phyloP scores from a whole-genome alignment of 64 coral and sea anemone species.

The Catalaphyllia jardinei region DNA sequence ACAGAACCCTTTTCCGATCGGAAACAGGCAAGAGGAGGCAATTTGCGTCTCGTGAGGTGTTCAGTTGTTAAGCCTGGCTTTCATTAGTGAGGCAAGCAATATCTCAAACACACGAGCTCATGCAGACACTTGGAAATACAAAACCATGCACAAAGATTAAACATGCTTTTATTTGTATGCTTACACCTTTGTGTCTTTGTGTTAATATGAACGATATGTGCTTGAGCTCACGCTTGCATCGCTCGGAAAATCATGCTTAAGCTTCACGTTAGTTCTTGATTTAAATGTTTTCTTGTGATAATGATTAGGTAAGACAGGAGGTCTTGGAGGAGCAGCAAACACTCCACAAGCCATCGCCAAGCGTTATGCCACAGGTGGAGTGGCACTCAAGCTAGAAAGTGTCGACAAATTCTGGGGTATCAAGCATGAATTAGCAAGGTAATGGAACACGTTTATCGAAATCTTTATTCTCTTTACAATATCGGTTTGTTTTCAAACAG shows the following conservation, averaged over 20 bases:
- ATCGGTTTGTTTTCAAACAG: not conserved
- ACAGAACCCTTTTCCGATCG: too few species aligned
- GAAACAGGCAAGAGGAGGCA: too few species aligned
- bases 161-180: too few species aligned
- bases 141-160: too few species aligned
- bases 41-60: too few species aligned
- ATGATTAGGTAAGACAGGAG: not conserved
- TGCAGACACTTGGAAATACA: too few species aligned
- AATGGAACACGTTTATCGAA: not conserved
- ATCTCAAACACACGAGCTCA: too few species aligned
- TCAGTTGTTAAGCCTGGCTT: too few species aligned
- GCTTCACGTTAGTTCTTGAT: not conserved
- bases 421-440: conserved; percentile 54
- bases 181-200: too few species aligned
- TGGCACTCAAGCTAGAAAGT: conserved; percentile 38
- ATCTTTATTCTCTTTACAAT: not conserved
- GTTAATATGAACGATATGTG: too few species aligned
- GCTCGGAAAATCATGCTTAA: not conserved
- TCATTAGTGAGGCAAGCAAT: too few species aligned
- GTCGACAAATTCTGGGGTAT: conserved; percentile 50
- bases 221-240: too few species aligned
- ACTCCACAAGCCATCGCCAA: conserved; percentile 37
- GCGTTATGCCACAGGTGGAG: conserved; percentile 11
- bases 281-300: not conserved
- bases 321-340: conserved; percentile 15